Evolutionary conservation across 2,888 invertebrate species (phyloP).

Genomic region (Lasioglossum pauxillum): DNA sequence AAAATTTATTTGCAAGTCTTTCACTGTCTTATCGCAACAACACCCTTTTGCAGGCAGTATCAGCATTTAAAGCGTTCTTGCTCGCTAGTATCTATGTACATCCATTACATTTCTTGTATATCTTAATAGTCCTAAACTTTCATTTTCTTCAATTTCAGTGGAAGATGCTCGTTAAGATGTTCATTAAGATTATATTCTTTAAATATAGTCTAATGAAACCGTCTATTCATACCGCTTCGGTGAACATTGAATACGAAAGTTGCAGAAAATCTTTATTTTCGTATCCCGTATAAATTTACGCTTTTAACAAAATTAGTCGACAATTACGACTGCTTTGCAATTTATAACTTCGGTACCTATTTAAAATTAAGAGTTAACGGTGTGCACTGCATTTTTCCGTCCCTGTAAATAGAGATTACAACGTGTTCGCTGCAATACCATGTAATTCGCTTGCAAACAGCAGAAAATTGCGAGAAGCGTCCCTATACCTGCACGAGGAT

Average conservation of each 20-base stretch:
- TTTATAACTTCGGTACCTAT: not conserved
- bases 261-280: not conserved
- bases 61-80: not conserved
- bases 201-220: not conserved
- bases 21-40: not conserved
- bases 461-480: constrained; percentile 23
- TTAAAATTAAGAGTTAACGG: not conserved
- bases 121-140: not conserved
- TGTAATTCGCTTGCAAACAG: constrained; percentile 18
- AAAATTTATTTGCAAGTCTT: not conserved
- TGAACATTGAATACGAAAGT: not conserved
- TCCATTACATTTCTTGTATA: not conserved
- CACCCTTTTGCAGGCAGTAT: not conserved
- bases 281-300: not conserved
- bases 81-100: not conserved
- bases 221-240: not conserved
- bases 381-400: not conserved
- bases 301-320: not conserved
- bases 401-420: constrained; percentile 12
- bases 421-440: constrained; percentile 17
- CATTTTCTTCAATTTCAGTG: constrained; percentile 1
- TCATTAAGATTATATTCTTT: not conserved
- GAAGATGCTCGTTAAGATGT: not conserved
- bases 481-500: not conserved
- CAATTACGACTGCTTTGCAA: not conserved